phyloP scores from a whole-genome alignment of 2,797 vertebrate genomes.

The Pterois miles region DNA sequence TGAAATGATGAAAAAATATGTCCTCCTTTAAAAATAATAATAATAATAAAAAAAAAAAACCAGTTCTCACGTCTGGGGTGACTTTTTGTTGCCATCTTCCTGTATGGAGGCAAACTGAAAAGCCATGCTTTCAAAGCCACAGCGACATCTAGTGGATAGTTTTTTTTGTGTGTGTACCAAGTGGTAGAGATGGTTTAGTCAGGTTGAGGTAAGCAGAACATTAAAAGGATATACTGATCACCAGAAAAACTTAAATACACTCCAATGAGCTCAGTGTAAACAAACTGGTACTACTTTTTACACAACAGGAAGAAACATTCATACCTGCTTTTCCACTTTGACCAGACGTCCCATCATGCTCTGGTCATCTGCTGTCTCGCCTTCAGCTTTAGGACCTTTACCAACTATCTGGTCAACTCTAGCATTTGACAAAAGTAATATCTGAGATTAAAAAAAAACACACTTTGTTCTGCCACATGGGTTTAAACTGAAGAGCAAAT shows the following conservation, averaged over 20 bases:
- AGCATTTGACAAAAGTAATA: slow-evolving; percentile 64
- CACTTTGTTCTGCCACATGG: neutral
- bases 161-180: no score
- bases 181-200: no score
- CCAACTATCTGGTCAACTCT: slow-evolving; percentile 99
- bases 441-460: slow-evolving; percentile 33
- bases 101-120: no score
- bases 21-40: no score
- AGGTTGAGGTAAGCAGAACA: no score
- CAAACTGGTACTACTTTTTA: neutral
- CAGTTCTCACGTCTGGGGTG: no score
- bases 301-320: neutral
- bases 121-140: no score
- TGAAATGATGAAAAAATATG: no score
- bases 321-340: slow-evolving; percentile 97
- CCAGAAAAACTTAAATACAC: neutral
- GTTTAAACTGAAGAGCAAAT: neutral
- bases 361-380: slow-evolving; percentile 89
- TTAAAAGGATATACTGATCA: neutral
- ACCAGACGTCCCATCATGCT: slow-evolving; percentile 98
- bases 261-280: neutral
- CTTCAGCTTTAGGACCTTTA: slow-evolving; percentile 88
- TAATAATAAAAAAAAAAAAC: no score
- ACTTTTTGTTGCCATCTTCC: no score
- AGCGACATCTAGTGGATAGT: no score